Evolutionary conservation across 2,797 vertebrate species (phyloP).

Genomic region (Capromys pilorides): DNA sequence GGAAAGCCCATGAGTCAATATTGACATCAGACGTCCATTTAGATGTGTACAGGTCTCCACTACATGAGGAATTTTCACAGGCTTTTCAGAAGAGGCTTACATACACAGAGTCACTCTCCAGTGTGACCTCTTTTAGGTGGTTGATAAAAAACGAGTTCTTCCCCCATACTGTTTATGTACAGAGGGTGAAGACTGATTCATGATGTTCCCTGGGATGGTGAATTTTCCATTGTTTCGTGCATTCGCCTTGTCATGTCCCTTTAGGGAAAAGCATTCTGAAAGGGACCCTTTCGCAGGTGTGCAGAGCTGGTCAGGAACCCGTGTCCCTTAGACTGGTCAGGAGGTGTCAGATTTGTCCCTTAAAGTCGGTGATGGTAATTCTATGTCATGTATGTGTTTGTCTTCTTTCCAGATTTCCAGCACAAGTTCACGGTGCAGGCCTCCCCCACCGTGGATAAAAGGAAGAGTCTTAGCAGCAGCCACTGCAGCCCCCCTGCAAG

Average conservation of each 20-base stretch:
- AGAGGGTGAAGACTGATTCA: neutral
- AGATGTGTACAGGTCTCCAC: too few species aligned
- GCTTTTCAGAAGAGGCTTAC: too few species aligned
- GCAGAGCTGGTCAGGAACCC: constrained; percentile 32
- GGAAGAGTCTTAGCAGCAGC: constrained; percentile 93
- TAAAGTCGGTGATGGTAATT: neutral
- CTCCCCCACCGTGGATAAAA: constrained; percentile 95
- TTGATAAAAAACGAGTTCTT: too few species aligned
- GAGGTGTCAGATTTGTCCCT: neutral
- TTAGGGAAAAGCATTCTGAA: constrained; percentile 16
- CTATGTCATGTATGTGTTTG: constrained; percentile 8
- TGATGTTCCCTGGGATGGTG: neutral
- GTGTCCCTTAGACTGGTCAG: neutral
- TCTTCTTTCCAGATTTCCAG: constrained; percentile 92
- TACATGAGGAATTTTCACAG: too few species aligned
- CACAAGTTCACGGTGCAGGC: constrained; percentile 99
- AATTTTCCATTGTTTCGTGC: neutral
- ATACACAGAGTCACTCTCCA: too few species aligned
- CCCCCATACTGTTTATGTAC: too few species aligned
- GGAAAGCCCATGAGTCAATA: too few species aligned
- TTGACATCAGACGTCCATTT: too few species aligned
- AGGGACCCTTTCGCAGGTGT: neutral
- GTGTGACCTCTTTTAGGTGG: too few species aligned
- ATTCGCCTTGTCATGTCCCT: neutral
- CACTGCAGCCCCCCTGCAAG: constrained; percentile 94